These are phyloP conservation scores for Furcula furcula DNA, from an alignment of 2,888 invertebrate species.

Conservation along the genomic window DNA sequence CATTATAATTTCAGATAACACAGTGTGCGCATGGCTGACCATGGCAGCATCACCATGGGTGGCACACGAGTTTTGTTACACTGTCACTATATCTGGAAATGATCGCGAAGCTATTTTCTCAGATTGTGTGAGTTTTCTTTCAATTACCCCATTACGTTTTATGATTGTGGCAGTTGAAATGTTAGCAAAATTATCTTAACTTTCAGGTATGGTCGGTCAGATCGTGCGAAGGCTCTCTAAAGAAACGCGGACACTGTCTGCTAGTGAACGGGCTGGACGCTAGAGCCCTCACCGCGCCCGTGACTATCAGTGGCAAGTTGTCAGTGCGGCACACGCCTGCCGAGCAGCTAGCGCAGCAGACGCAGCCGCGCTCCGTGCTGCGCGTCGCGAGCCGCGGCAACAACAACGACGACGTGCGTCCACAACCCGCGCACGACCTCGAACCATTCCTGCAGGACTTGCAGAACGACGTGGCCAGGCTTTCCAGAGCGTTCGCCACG, in stretches of 20 bases:
- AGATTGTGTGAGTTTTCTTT: constrained; percentile 57
- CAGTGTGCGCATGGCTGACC: constrained; percentile 62
- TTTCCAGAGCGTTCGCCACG: constrained; percentile 60
- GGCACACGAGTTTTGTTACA: constrained; percentile 64
- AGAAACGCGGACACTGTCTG: constrained; percentile 64
- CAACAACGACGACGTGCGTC: constrained; percentile 20
- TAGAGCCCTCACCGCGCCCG: constrained; percentile 50
- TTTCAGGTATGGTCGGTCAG: constrained; percentile 70
- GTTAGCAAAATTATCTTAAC: too few relatives aligned
- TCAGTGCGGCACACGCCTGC: constrained; percentile 56
- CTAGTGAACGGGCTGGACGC: constrained; percentile 56
- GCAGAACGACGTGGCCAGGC: constrained; percentile 58
- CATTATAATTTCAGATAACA: constrained; percentile 40
- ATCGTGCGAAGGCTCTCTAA: constrained; percentile 70
- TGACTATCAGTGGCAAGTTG: constrained; percentile 56
- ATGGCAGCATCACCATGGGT: constrained; percentile 72
- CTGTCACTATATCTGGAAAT: constrained; percentile 69
- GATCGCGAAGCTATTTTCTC: constrained; percentile 75
- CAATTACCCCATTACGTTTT: too few relatives aligned
- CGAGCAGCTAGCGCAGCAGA: constrained; percentile 46
- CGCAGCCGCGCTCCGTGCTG: constrained; percentile 66
- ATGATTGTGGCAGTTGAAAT: too few relatives aligned
- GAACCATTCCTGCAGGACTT: constrained; percentile 60
- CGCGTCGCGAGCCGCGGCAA: constrained; percentile 64
- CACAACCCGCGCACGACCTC: constrained; percentile 37